Evolutionary conservation across 2,888 invertebrate species (phyloP).

Genomic region (Eupithecia insigniata): DNA sequence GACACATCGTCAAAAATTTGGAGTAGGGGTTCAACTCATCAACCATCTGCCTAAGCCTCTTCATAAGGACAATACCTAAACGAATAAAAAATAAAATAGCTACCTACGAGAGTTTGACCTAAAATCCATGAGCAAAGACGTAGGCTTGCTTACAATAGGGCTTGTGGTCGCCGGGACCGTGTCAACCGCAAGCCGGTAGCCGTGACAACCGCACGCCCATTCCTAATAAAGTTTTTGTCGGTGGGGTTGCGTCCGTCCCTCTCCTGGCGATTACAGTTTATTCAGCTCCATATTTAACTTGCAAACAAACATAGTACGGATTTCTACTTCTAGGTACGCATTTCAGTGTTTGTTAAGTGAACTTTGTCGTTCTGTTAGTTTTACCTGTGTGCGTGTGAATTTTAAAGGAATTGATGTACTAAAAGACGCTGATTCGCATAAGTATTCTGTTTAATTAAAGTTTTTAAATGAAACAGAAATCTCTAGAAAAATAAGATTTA

Average conservation of each 20-base stretch:
- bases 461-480: background rate
- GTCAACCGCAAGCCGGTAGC: constrained; percentile 49
- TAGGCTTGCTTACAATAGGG: constrained; percentile 47
- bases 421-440: background rate
- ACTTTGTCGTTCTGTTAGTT: constrained; percentile 6
- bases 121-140: constrained; percentile 36
- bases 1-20: too few relatives aligned
- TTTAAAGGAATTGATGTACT: background rate
- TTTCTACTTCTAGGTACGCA: constrained; percentile 11
- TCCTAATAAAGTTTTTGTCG: constrained; percentile 62
- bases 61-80: background rate
- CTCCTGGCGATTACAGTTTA: constrained; percentile 50
- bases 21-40: too few relatives aligned
- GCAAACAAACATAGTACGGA: constrained; percentile 19
- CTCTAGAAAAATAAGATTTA: background rate
- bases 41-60: background rate
- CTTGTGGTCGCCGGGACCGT: constrained; percentile 32
- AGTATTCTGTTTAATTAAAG: background rate
- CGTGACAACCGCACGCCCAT: constrained; percentile 59
- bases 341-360: constrained; percentile 7
- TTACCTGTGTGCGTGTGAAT: constrained; percentile 1
- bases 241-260: constrained; percentile 46
- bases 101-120: background rate
- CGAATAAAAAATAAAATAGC: background rate
- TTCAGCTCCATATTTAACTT: constrained; percentile 44